Percentiles rank a stretch among this genome's conserved stretches.
Conservation (phyloP, 2,888 invertebrate genomes). For the Amiota minor region DNA sequence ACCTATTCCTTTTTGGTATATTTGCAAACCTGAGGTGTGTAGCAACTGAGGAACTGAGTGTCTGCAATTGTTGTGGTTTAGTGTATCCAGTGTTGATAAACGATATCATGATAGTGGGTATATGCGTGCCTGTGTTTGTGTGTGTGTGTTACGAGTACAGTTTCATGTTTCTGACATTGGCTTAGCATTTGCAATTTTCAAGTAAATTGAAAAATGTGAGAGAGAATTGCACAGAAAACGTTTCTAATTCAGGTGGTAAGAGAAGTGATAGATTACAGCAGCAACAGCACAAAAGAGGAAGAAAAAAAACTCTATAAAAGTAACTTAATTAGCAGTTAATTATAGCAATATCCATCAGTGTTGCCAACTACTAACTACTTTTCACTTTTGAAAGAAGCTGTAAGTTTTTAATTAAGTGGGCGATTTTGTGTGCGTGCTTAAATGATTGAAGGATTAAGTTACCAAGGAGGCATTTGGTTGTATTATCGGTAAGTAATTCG, state of each 20-base stretch:
- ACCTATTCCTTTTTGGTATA: background rate
- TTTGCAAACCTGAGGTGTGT: slow-evolving; percentile 6
- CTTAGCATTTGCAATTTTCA: background rate
- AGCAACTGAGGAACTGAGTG: background rate
- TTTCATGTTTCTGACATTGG: background rate
- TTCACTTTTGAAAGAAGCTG: background rate
- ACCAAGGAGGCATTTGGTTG: too few species aligned
- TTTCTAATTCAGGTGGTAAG: too few species aligned
- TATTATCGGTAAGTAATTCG: too few species aligned
- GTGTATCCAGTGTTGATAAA: slow-evolving; percentile 25
- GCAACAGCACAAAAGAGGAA: background rate
- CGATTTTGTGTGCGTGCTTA: background rate
- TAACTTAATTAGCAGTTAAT: slow-evolving; percentile 26
- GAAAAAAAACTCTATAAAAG: background rate
- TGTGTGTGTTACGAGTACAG: too few species aligned
- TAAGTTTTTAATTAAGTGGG: slow-evolving; percentile 4
- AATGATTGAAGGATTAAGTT: too few species aligned
- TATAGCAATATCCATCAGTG: background rate
- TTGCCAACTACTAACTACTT: slow-evolving; percentile 14
- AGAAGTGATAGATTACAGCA: too few species aligned
- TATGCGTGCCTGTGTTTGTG: too few species aligned
- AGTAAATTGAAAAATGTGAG: slow-evolving; percentile 25
- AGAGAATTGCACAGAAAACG: background rate
- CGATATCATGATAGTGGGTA: background rate
- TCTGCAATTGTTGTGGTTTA: slow-evolving; percentile 3